Percentiles rank a stretch among this genome's conserved stretches.
phyloP scores from a whole-genome alignment of 2,113 vertebrate genomes.

The Sceloporus undulatus region DNA sequence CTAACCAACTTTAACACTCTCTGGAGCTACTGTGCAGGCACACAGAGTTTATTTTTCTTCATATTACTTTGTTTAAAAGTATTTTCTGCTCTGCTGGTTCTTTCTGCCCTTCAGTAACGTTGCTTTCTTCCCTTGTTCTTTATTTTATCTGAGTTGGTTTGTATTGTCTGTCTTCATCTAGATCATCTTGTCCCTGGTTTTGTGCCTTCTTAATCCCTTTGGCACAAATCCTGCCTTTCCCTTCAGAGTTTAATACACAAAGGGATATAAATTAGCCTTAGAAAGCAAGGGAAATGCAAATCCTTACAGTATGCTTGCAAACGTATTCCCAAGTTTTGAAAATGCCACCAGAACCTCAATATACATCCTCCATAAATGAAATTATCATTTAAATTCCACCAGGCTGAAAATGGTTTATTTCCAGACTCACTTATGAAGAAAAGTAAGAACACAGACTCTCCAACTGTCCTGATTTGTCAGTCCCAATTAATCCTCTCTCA shows the following conservation, averaged over 20 bases:
- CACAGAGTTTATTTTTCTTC: conserved; percentile 61
- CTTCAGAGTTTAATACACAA: conserved; percentile 38
- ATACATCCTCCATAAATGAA: not conserved
- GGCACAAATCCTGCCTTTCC: conserved; percentile 47
- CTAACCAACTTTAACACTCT: conserved; percentile 58
- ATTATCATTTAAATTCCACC: not conserved
- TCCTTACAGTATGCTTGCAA: not conserved
- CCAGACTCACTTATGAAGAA: too few species aligned
- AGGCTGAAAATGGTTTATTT: not conserved
- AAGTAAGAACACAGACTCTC: too few species aligned
- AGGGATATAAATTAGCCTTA: not conserved
- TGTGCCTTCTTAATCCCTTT: conserved; percentile 57
- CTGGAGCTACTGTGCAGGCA: conserved; percentile 53
- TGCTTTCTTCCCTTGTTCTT: conserved; percentile 58
- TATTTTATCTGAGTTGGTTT: conserved; percentile 59
- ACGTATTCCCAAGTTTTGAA: not conserved
- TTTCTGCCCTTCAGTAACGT: conserved; percentile 67
- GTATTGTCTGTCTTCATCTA: conserved; percentile 72
- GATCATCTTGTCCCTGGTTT: conserved; percentile 58
- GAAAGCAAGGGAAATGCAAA: not conserved
- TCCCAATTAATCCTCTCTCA: too few species aligned
- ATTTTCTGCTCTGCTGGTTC: conserved; percentile 69
- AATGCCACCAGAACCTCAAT: not conserved
- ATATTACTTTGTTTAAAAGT: conserved; percentile 46
- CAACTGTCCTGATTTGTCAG: too few species aligned